Conservation (phyloP, 2,797 vertebrate species). For the Apodemus agrarius region DNA sequence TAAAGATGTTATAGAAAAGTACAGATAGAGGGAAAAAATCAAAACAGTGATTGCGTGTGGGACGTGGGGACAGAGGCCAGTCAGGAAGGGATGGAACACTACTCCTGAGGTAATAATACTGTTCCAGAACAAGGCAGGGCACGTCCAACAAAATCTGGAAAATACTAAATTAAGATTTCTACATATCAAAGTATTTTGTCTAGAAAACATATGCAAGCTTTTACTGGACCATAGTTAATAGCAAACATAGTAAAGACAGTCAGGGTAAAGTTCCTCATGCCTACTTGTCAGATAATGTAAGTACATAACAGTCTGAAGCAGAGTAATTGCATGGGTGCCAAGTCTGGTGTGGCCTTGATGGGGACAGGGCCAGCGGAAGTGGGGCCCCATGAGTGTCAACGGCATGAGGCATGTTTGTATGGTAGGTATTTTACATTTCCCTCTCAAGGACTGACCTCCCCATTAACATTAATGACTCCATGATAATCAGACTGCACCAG, state of each 20-base stretch:
- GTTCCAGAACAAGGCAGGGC: not conserved
- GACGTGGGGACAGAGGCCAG: not conserved
- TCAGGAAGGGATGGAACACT: not conserved
- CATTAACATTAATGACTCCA: too few species aligned
- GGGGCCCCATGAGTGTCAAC: too few species aligned
- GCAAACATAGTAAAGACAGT: not conserved
- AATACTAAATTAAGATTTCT: not conserved
- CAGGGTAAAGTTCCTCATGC: not conserved
- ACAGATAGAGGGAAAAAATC: not conserved
- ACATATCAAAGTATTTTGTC: not conserved
- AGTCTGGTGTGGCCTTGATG: too few species aligned
- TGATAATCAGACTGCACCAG: too few species aligned
- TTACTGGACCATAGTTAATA: not conserved
- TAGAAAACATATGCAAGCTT: not conserved
- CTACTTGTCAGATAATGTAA: not conserved
- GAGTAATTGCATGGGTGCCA: not conserved
- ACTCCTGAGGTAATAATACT: not conserved
- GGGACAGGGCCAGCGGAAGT: too few species aligned
- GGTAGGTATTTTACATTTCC: too few species aligned
- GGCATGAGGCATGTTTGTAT: too few species aligned
- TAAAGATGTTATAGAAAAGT: conserved; percentile 54
- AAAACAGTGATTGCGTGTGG: not conserved
- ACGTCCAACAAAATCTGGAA: not conserved
- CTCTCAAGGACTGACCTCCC: too few species aligned
- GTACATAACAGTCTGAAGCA: not conserved